Conservation (phyloP, 2,888 invertebrate species). For the Thalpophila matura region DNA sequence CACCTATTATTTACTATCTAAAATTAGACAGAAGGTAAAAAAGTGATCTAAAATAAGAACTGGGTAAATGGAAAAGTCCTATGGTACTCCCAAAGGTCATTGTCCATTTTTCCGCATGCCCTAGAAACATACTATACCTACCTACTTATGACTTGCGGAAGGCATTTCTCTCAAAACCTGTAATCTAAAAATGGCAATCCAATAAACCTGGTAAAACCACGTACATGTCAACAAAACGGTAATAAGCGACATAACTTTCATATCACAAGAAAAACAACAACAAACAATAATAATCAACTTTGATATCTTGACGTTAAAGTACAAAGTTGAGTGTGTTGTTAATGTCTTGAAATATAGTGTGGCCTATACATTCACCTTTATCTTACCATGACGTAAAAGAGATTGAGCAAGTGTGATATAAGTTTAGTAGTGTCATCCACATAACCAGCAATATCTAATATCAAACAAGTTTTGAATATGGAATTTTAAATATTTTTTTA, state of each 20-base stretch:
- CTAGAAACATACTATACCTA: too few relatives aligned
- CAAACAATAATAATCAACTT: conserved; percentile 6
- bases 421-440: conserved; percentile 45
- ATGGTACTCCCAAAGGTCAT: too few relatives aligned
- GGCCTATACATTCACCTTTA: conserved; percentile 31
- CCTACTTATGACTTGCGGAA: not conserved
- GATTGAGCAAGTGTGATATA: conserved; percentile 42
- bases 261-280: not conserved
- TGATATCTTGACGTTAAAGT: not conserved
- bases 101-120: too few relatives aligned
- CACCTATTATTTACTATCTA: conserved; percentile 19
- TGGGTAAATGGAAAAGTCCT: too few relatives aligned
- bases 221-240: conserved; percentile 14
- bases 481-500: too few relatives aligned
- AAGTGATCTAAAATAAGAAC: too few relatives aligned
- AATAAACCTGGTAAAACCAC: conserved; percentile 11
- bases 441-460: not conserved
- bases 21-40: too few relatives aligned
- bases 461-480: not conserved
- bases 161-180: not conserved
- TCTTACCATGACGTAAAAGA: conserved; percentile 38
- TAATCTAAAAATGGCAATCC: conserved; percentile 33
- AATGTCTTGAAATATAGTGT: conserved; percentile 18
- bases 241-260: conserved; percentile 23
- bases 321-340: conserved; percentile 24